Conservation (phyloP, 2,797 vertebrate species). For the Muscicapa comitata region DNA sequence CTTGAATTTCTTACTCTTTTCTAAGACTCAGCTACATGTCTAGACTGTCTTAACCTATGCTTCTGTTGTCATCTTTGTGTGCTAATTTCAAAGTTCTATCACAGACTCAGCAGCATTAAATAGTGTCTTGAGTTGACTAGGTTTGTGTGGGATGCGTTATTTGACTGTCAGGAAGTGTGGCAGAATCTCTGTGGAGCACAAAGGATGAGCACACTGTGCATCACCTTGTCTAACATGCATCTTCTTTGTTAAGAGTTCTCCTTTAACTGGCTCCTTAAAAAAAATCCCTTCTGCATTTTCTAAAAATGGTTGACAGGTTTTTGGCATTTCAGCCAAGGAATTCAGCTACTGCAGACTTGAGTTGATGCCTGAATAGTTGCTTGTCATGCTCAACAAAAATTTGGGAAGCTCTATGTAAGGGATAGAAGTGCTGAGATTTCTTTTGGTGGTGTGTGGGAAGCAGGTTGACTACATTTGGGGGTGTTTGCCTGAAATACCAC, state of each 20-base stretch:
- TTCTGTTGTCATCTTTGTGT: neutral
- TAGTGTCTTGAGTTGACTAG: neutral
- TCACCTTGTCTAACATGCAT: neutral
- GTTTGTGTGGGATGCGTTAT: neutral
- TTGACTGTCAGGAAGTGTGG: neutral
- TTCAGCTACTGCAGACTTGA: neutral
- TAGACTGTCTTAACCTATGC: neutral
- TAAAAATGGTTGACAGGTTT: neutral
- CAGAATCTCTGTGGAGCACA: neutral
- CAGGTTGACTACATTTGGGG: neutral
- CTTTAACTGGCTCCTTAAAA: neutral
- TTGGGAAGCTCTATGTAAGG: neutral
- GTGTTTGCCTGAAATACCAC: neutral
- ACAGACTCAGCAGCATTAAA: neutral
- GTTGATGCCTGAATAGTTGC: neutral
- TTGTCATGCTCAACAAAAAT: neutral
- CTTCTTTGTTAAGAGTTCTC: neutral
- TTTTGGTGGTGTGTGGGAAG: neutral
- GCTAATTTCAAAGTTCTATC: neutral
- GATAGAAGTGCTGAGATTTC: neutral
- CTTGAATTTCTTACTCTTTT: neutral
- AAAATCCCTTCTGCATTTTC: neutral
- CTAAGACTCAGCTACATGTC: neutral
- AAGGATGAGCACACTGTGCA: neutral
- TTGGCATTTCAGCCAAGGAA: neutral